Evolutionary conservation across 1,140 invertebrate species (phyloP).

Genomic region (Drosophila pseudoobscura): DNA sequence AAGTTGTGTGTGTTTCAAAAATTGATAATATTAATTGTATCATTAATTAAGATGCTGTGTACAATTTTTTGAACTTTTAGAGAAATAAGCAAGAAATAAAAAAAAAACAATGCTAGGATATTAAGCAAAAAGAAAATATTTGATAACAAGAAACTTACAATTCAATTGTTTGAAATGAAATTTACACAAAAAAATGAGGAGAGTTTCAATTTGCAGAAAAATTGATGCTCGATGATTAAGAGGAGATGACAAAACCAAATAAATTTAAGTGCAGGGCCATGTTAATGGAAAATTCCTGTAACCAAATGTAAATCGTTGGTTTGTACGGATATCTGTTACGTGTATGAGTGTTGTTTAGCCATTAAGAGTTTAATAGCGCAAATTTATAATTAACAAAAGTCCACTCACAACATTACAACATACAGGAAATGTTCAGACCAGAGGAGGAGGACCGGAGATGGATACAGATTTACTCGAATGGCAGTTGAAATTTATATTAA

Average conservation of each 20-base stretch:
- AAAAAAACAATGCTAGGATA: background rate
- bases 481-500: background rate
- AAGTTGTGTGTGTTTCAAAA: too few species aligned
- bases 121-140: conserved; percentile 2
- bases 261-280: conserved; percentile 16
- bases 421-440: background rate
- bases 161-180: conserved; percentile 25
- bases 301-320: conserved; percentile 16
- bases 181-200: conserved; percentile 3
- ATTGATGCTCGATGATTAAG: conserved; percentile 6
- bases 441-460: background rate
- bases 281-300: conserved; percentile 14
- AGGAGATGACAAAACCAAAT: conserved; percentile 6
- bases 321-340: too few species aligned
- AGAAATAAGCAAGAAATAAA: background rate
- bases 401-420: background rate
- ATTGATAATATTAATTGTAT: too few species aligned
- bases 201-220: conserved; percentile 5
- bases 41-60: conserved; percentile 3
- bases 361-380: conserved; percentile 23
- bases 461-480: background rate
- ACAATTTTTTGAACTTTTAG: conserved; percentile 8
- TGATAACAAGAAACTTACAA: conserved; percentile 26
- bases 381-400: conserved; percentile 22
- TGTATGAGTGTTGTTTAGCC: conserved; percentile 11